phyloP scores from a whole-genome alignment of 2,113 vertebrate genomes.

The Percopsis transmontana region DNA sequence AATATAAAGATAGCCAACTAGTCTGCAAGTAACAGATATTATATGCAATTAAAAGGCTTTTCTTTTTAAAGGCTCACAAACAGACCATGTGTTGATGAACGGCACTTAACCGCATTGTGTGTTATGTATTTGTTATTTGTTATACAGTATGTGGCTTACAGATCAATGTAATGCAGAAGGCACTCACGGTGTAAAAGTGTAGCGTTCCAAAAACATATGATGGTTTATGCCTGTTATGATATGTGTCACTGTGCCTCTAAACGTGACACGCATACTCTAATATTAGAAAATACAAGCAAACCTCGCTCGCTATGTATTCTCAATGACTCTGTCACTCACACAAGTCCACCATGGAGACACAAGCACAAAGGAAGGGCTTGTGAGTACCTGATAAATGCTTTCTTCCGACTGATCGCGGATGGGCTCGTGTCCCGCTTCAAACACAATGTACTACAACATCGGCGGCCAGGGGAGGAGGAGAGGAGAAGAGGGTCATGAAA shows the following conservation, averaged over 20 bases:
- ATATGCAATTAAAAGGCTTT: too few relatives aligned
- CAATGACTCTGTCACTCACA: neutral
- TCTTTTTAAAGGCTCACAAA: too few relatives aligned
- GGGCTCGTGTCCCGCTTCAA: slow-evolving; percentile 99
- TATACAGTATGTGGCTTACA: too few relatives aligned
- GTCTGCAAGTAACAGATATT: too few relatives aligned
- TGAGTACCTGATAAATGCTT: slow-evolving; percentile 99
- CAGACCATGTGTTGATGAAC: too few relatives aligned
- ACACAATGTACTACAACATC: slow-evolving; percentile 98
- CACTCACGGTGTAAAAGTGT: too few relatives aligned
- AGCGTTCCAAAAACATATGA: neutral
- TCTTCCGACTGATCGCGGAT: slow-evolving; percentile 99
- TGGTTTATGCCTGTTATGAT: neutral
- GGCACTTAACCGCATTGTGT: too few relatives aligned
- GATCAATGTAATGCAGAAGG: too few relatives aligned
- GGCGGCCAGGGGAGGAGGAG: slow-evolving; percentile 74
- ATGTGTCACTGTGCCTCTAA: neutral
- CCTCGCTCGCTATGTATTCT: neutral
- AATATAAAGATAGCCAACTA: too few relatives aligned
- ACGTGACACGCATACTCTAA: neutral
- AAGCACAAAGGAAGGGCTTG: slow-evolving; percentile 59
- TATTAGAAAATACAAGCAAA: neutral
- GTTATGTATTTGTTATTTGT: too few relatives aligned
- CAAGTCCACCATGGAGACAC: slow-evolving; percentile 41
- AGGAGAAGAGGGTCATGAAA: slow-evolving; percentile 46